phyloP scores from a whole-genome alignment of 2,888 invertebrate genomes.

The Eledone cirrhosa region DNA sequence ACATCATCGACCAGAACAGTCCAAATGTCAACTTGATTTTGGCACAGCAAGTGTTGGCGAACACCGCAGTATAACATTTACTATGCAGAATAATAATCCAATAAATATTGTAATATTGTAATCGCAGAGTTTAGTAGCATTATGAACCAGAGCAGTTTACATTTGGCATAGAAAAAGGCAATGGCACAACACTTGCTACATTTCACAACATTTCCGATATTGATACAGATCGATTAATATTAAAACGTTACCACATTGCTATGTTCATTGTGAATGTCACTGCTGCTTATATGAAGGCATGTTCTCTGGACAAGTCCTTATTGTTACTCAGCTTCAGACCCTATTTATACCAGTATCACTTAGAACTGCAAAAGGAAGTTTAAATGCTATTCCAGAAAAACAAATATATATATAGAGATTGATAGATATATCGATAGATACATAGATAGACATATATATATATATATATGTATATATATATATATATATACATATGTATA shows the following conservation, averaged over 20 bases:
- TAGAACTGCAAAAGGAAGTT: slow-evolving; percentile 78
- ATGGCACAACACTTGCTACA: slow-evolving; percentile 62
- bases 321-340: slow-evolving; percentile 73
- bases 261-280: slow-evolving; percentile 78
- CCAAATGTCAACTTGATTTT: slow-evolving; percentile 69
- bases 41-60: slow-evolving; percentile 70
- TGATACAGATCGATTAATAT: slow-evolving; percentile 54
- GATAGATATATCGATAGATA: too few species aligned
- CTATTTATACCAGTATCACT: slow-evolving; percentile 79
- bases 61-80: slow-evolving; percentile 77
- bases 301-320: slow-evolving; percentile 76
- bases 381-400: slow-evolving; percentile 76
- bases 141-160: slow-evolving; percentile 60
- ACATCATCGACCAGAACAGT: slow-evolving; percentile 66
- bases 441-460: too few species aligned
- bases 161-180: slow-evolving; percentile 66
- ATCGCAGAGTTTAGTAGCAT: slow-evolving; percentile 60
- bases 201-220: slow-evolving; percentile 57
- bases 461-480: too few species aligned
- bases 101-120: slow-evolving; percentile 72
- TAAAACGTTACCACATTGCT: slow-evolving; percentile 71
- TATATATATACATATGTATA: too few species aligned
- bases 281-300: slow-evolving; percentile 77
- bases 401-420: too few species aligned
- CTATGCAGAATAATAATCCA: slow-evolving; percentile 80